A percentile compares a stretch with the other conserved stretches of the same genome.
Evolutionary conservation across 2,113 vertebrate species (phyloP).

Genomic region (Erythrocercus mccallii): DNA sequence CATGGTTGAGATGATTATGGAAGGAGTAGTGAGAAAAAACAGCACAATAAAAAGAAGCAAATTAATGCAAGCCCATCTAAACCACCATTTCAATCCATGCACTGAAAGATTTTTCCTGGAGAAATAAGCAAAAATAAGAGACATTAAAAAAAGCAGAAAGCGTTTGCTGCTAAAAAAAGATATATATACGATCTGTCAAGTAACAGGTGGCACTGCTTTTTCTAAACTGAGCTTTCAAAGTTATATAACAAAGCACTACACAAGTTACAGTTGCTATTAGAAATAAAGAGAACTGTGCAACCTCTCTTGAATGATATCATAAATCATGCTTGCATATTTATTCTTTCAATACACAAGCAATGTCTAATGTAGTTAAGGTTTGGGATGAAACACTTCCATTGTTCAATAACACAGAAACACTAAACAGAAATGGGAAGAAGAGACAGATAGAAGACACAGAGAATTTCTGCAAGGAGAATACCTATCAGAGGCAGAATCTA

Average conservation of each 20-base stretch:
- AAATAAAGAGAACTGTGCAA: not conserved
- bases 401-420: not conserved
- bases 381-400: not conserved
- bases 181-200: not conserved
- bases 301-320: not conserved
- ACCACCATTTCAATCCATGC: constrained; percentile 84
- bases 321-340: not conserved
- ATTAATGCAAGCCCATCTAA: constrained; percentile 82
- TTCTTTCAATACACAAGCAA: not conserved
- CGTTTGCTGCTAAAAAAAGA: not conserved
- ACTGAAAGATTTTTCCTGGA: constrained; percentile 88
- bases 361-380: not conserved
- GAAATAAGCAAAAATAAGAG: not conserved
- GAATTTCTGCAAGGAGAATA: not conserved
- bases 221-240: not conserved
- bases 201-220: not conserved
- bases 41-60: constrained; percentile 83
- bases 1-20: constrained; percentile 90
- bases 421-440: not conserved
- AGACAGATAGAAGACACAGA: not conserved
- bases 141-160: not conserved
- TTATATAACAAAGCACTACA: not conserved
- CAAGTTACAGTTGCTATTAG: not conserved
- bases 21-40: constrained; percentile 94
- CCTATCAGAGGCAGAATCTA: not conserved